Conservation (phyloP, 2,113 vertebrate species). For the Empidonax alnorum region DNA sequence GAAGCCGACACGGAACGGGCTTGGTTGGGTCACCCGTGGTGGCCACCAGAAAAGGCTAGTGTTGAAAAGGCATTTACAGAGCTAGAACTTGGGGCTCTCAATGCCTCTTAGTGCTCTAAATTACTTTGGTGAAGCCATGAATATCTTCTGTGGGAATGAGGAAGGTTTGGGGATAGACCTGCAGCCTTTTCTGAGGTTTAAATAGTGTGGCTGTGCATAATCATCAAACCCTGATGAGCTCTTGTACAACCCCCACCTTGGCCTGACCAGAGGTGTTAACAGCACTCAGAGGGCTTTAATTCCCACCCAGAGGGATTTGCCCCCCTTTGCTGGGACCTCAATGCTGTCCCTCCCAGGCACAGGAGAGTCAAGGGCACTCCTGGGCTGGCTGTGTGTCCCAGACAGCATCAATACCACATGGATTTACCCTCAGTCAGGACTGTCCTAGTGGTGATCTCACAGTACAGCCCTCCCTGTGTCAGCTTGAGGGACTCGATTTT, state of each 20-base stretch:
- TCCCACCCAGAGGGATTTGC: neutral
- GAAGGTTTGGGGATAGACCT: neutral
- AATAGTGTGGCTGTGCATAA: accelerated
- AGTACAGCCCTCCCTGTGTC: neutral
- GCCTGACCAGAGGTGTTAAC: neutral
- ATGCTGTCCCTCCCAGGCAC: neutral
- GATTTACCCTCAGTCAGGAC: neutral
- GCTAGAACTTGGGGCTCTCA: neutral
- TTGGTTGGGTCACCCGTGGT: neutral
- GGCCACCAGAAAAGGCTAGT: neutral
- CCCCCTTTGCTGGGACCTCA: neutral
- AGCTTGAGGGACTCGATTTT: neutral
- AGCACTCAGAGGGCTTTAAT: neutral
- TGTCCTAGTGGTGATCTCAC: accelerated
- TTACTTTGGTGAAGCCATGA: neutral
- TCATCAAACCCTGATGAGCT: neutral
- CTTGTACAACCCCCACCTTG: neutral
- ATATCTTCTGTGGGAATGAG: accelerated
- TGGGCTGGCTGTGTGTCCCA: neutral
- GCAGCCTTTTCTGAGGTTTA: neutral
- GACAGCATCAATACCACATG: neutral
- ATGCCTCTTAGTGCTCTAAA: neutral
- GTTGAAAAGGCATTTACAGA: accelerated
- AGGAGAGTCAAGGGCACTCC: neutral
- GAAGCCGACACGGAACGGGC: accelerated